Percentiles rank a stretch among this genome's conserved stretches.
These are phyloP conservation scores for Acromyrmex heyeri DNA, from an alignment of 1,140 invertebrate species.

Conservation along the genomic window DNA sequence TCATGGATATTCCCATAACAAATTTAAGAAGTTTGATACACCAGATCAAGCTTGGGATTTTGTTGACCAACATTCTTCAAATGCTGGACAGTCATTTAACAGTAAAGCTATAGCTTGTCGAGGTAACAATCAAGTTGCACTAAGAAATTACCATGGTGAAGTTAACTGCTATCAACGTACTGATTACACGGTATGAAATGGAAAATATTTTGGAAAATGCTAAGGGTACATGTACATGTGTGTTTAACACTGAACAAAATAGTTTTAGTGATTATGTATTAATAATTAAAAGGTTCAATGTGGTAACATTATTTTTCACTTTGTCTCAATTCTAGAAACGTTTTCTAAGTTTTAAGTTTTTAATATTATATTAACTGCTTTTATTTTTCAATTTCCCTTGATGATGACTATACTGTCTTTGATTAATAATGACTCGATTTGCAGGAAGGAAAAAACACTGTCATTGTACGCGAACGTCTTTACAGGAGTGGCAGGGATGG, in stretches of 20 bases:
- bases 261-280: not conserved
- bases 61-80: slow-evolving; percentile 10
- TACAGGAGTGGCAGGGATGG: not conserved
- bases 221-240: not conserved
- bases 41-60: slow-evolving; percentile 19
- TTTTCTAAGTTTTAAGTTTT: not conserved
- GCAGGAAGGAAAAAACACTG: not conserved
- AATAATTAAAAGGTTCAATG: not conserved
- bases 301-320: not conserved
- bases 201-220: not conserved
- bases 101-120: not conserved
- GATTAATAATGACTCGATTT: not conserved
- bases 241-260: not conserved
- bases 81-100: not conserved
- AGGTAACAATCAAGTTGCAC: not conserved
- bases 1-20: not conserved
- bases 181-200: not conserved
- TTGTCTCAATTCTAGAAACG: not conserved
- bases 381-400: not conserved
- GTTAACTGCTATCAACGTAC: not conserved
- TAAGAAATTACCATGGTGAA: not conserved
- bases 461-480: not conserved
- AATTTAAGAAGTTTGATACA: not conserved
- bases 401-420: not conserved
- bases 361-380: not conserved